Evolutionary conservation across 1,140 invertebrate genomes (phyloP).

Genomic region (Lepidostoma basale): DNA sequence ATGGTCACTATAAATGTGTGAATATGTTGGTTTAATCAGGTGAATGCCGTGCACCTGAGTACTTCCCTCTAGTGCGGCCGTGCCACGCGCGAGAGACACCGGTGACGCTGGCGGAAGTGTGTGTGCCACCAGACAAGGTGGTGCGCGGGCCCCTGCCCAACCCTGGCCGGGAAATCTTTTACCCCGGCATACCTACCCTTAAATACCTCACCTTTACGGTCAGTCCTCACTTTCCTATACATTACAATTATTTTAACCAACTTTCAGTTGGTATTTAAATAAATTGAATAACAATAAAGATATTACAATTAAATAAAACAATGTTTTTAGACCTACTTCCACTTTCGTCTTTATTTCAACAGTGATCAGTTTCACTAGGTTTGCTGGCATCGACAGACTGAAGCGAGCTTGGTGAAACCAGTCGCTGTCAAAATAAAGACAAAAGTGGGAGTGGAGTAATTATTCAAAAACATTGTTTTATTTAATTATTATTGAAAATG

Average conservation of each 20-base stretch:
- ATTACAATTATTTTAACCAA: not conserved
- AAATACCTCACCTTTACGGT: conserved; percentile 81
- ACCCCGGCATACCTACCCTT: conserved; percentile 90
- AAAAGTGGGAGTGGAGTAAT: too few relatives aligned
- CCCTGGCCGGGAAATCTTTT: conserved; percentile 73
- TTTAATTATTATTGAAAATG: too few relatives aligned
- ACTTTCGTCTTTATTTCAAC: too few relatives aligned
- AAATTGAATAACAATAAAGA: too few relatives aligned
- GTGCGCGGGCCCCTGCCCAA: conserved; percentile 77
- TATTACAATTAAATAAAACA: too few relatives aligned
- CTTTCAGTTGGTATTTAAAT: not conserved
- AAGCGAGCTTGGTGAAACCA: too few relatives aligned
- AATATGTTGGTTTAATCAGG: conserved; percentile 45
- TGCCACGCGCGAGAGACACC: conserved; percentile 64
- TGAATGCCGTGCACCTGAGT: conserved; percentile 60
- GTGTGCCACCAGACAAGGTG: conserved; percentile 66
- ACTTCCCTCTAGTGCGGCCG: conserved; percentile 68
- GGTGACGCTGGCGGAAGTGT: conserved; percentile 66
- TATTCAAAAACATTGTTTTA: too few relatives aligned
- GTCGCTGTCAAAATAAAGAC: too few relatives aligned
- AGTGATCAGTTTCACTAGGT: too few relatives aligned
- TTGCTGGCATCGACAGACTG: too few relatives aligned
- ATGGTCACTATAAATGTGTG: too few relatives aligned
- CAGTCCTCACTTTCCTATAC: conserved; percentile 39
- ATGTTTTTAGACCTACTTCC: too few relatives aligned